phyloP scores from a whole-genome alignment of 2,888 invertebrate species.

The Drosophila niveifrons region DNA sequence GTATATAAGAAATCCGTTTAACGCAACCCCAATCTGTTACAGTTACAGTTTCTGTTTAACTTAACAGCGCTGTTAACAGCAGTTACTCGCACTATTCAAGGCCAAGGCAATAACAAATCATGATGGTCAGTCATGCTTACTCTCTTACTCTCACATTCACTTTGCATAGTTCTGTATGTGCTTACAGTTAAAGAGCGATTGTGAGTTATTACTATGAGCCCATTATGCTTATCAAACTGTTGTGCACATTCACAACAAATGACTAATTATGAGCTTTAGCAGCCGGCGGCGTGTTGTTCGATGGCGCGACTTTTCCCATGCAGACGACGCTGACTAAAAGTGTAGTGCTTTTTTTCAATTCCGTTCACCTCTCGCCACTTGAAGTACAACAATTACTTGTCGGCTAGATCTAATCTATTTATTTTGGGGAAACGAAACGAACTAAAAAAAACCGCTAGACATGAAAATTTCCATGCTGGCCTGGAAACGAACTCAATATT shows the following conservation, averaged over 20 bases:
- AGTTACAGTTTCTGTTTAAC: slow-evolving; percentile 22
- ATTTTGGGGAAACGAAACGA: not conserved
- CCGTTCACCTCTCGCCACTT: slow-evolving; percentile 1
- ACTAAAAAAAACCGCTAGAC: slow-evolving; percentile 33
- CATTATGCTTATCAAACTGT: slow-evolving; percentile 21
- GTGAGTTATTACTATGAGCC: slow-evolving; percentile 1
- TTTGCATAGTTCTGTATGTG: not conserved
- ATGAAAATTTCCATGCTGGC: slow-evolving; percentile 55
- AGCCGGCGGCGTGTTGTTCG: slow-evolving; percentile 13
- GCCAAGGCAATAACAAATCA: slow-evolving; percentile 23
- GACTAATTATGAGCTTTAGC: slow-evolving; percentile 52
- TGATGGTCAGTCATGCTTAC: not conserved
- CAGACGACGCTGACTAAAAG: slow-evolving; percentile 3
- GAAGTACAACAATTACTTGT: slow-evolving; percentile 15
- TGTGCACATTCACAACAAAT: slow-evolving; percentile 32
- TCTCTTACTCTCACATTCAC: not conserved
- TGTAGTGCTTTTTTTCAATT: slow-evolving; percentile 28
- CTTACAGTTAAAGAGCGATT: slow-evolving; percentile 25
- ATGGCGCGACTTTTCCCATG: slow-evolving; percentile 61
- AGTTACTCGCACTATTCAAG: slow-evolving; percentile 27
- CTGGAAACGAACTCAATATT: slow-evolving; percentile 39
- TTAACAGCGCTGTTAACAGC: slow-evolving; percentile 30
- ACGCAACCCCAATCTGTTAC: not conserved
- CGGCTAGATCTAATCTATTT: slow-evolving; percentile 51
- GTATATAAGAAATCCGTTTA: not conserved